Conservation (phyloP, 2,113 vertebrate species). For the Centropristis striata region DNA sequence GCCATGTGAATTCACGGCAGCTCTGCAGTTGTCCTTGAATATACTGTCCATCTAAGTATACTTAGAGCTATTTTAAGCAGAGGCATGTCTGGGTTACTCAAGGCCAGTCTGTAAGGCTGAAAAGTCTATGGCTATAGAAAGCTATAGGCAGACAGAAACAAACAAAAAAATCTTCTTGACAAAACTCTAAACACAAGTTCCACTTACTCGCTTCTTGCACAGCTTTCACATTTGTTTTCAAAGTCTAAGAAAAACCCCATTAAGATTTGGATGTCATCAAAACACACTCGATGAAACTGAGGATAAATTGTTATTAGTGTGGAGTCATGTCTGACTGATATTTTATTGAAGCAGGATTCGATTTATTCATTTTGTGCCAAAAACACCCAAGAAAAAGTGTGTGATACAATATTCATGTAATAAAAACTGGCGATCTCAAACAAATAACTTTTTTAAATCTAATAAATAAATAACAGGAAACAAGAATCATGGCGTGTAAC, state of each 20-base stretch:
- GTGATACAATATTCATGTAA: not conserved
- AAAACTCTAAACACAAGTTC: not conserved
- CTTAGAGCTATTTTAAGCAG: slow-evolving; percentile 11
- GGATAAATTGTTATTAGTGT: not conserved
- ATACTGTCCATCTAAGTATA: not conserved
- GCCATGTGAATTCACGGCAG: not conserved
- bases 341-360: not conserved
- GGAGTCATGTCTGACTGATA: not conserved
- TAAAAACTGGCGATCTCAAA: not conserved
- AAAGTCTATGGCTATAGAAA: not conserved
- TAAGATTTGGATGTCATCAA: not conserved
- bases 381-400: not conserved
- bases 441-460: not conserved
- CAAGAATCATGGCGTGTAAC: not conserved
- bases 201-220: not conserved
- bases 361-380: not conserved
- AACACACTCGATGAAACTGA: not conserved
- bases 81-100: slow-evolving; percentile 7
- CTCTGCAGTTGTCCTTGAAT: slow-evolving; percentile 9
- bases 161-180: not conserved
- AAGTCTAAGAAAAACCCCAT: not conserved
- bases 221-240: not conserved
- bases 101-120: not conserved
- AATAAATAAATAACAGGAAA: not conserved
- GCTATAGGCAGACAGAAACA: not conserved